Percentiles rank a stretch among this genome's conserved stretches.
These are phyloP conservation scores for Rhinoraja longicauda DNA, from an alignment of 2,797 vertebrate species.

Conservation along the genomic window DNA sequence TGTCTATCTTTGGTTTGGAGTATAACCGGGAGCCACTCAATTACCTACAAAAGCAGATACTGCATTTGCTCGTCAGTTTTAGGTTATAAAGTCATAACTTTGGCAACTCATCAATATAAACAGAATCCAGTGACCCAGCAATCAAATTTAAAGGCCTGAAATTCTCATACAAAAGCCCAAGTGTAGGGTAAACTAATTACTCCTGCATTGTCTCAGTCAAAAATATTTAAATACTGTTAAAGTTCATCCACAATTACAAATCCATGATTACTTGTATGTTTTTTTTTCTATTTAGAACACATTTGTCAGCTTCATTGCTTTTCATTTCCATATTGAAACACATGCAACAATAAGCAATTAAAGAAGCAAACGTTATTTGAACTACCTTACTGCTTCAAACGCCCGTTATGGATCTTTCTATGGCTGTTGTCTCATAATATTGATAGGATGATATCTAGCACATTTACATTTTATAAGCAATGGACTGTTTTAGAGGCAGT, in stretches of 20 bases:
- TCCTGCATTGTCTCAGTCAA: not conserved
- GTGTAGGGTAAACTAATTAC: not conserved
- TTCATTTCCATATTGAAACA: not conserved
- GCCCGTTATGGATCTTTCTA: not conserved
- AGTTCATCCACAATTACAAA: not conserved
- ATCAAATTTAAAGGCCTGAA: not conserved
- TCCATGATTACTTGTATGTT: not conserved
- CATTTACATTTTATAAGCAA: not conserved
- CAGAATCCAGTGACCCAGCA: not conserved
- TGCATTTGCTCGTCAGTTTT: too few relatives aligned
- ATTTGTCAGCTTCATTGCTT: not conserved
- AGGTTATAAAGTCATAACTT: too few relatives aligned
- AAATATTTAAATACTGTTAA: not conserved
- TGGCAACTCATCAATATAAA: not conserved
- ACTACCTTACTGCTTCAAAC: not conserved
- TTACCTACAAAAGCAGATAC: too few relatives aligned
- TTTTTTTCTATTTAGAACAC: not conserved
- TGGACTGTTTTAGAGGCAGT: not conserved
- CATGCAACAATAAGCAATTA: not conserved
- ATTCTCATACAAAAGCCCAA: not conserved
- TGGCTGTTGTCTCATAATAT: not conserved
- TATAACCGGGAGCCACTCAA: too few relatives aligned
- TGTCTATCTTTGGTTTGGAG: too few relatives aligned
- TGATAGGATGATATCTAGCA: not conserved
- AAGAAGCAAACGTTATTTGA: not conserved